Conservation (phyloP, 2,888 invertebrate species). For the Leucophora obtusa region DNA sequence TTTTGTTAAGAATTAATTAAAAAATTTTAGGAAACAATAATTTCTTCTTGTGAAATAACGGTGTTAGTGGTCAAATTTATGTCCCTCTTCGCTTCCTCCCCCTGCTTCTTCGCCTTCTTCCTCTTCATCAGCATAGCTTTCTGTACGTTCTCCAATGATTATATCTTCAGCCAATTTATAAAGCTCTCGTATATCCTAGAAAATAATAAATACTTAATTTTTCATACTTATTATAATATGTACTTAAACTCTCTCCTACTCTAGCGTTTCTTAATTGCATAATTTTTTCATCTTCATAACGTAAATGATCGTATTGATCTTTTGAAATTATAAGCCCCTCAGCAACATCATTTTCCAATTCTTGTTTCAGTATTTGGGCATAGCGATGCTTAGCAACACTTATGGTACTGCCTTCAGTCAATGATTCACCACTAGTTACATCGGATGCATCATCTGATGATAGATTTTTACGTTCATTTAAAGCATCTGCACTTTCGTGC, state of each 20-base stretch:
- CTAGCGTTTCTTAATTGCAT: constrained; percentile 79
- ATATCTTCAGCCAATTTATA: constrained; percentile 82
- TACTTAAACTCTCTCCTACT: constrained; percentile 79
- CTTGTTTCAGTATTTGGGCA: constrained; percentile 70
- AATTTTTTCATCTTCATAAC: constrained; percentile 81
- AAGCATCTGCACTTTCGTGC: not conserved
- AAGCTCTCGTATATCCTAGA: constrained; percentile 82
- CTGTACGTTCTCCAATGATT: constrained; percentile 79
- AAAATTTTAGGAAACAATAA: too few species aligned
- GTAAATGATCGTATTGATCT: constrained; percentile 80
- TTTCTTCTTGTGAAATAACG: too few species aligned
- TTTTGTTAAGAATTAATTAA: too few species aligned
- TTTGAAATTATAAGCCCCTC: constrained; percentile 80
- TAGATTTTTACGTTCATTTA: constrained; percentile 13
- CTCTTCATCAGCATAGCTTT: constrained; percentile 62
- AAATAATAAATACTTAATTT: too few species aligned
- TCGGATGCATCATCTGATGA: constrained; percentile 72
- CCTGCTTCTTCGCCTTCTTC: constrained; percentile 61
- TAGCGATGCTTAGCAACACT: constrained; percentile 71
- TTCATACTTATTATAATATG: too few species aligned
- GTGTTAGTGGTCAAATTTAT: not conserved
- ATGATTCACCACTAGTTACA: constrained; percentile 68
- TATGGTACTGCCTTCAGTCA: constrained; percentile 70
- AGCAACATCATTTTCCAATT: constrained; percentile 73
- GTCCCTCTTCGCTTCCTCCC: not conserved